Conservation (phyloP, 2,113 vertebrate species). For the Phaethon lepturus region DNA sequence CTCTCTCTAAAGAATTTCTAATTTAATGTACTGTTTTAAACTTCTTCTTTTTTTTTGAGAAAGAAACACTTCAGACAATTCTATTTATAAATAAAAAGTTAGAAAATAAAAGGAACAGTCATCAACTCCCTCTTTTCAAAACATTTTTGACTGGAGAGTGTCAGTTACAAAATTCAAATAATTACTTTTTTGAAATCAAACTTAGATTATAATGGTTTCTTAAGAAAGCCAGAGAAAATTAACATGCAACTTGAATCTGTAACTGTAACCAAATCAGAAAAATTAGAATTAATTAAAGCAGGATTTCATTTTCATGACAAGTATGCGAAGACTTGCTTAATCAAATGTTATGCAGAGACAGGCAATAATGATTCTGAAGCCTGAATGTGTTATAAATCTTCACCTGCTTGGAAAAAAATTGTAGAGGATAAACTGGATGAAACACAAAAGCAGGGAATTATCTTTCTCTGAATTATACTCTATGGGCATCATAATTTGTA, state of each 20-base stretch:
- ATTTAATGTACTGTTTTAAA: neutral
- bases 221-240: neutral
- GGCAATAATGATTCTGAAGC: neutral
- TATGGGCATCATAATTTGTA: neutral
- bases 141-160: neutral
- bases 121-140: neutral
- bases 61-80: neutral
- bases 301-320: neutral
- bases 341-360: neutral
- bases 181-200: neutral
- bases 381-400: neutral
- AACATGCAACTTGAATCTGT: neutral
- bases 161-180: neutral
- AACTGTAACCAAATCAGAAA: neutral
- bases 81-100: neutral
- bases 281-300: neutral
- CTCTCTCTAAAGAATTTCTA: neutral
- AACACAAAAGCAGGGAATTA: neutral
- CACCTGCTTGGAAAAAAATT: neutral
- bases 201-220: neutral
- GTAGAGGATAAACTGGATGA: neutral
- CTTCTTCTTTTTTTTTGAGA: neutral
- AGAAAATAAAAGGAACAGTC: neutral
- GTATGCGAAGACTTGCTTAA: neutral
- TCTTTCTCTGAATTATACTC: conserved; percentile 14